Percentiles rank a stretch among this genome's conserved stretches.
Evolutionary conservation across 2,113 vertebrate species (phyloP).

Genomic region (Diadophis punctatus): DNA sequence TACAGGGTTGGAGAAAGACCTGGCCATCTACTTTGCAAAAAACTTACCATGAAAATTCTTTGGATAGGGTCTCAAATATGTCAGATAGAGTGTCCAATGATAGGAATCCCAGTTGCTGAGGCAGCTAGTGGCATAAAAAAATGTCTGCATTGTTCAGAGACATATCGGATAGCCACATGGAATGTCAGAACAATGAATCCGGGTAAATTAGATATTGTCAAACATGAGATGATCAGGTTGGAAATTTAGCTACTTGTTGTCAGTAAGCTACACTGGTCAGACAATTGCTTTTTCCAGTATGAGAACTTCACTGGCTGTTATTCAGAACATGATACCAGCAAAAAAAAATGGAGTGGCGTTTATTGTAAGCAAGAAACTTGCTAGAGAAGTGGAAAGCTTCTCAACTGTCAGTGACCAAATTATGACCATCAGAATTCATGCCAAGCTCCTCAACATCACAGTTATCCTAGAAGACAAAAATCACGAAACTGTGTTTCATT

Average conservation of each 20-base stretch:
- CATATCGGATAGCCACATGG: neutral
- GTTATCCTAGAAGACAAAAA: neutral
- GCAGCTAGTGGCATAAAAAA: neutral
- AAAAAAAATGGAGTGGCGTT: neutral
- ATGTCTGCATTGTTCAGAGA: neutral
- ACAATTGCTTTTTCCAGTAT: neutral
- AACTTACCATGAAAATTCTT: neutral
- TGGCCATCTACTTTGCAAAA: no score
- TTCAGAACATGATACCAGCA: neutral
- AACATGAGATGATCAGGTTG: neutral
- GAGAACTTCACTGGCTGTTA: neutral
- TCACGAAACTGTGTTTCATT: neutral
- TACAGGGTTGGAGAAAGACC: neutral
- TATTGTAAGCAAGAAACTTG: neutral
- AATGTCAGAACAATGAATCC: neutral
- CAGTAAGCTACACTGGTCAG: neutral
- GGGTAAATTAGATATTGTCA: neutral
- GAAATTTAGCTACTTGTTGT: neutral
- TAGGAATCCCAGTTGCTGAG: neutral
- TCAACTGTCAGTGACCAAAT: neutral
- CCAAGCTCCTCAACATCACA: neutral
- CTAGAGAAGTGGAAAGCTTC: neutral
- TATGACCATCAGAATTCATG: neutral
- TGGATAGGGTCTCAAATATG: neutral
- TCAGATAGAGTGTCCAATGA: neutral